Base-by-base conservation (phyloP, 2,888 invertebrate species). In the Azorinus chamasolen region DNA sequence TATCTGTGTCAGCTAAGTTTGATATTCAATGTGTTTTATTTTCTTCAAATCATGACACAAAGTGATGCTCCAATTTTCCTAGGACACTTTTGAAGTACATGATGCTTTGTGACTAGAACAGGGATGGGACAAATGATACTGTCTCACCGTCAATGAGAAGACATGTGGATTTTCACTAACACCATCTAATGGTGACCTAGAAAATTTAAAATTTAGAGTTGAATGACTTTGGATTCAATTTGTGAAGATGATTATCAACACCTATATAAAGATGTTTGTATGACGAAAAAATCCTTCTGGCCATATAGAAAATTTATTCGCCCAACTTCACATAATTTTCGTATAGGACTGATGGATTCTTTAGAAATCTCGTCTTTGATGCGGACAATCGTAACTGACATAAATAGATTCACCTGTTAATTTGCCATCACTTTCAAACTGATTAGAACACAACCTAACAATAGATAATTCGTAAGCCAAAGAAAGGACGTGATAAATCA, bases 391-490 rank as follows among this genome's bases (percentile, higher is more conserved):
- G 32, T 10, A 32, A 32, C 32, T 32, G 32, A 32, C 32, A 32
- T 32, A 6, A 32, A 58, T 32, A 51, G 46, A 59, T 18, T 50
- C 48, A 37, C 59, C 48, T 39, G 62, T 72, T 64, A 72, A 72
- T 77, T 64, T 69, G 63, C 77, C 77, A 64, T 77, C 77, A 77
- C 72, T 78, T 78, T 78, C 53, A 78, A 78, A 78, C 65, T 69
- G 73, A 78, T 78, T 78, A 69, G 69, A 78, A 73, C 69, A 61
- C 66, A 65, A n/a, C 64, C 45, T 22, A 45, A 73, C 73, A 78
- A 78, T 69, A 63, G 73, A 37, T 69, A 78, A 78, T 73, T 69
- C 69, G 69, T 63, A 69, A 78, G 66, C 54, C 48, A 50, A 50
- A 51, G 66, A 73, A 73, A 22, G 54, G 51, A 41, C 24, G 1